Base-by-base conservation (phyloP, 2,888 invertebrate genomes). In the Pristionchus mayeri region DNA sequence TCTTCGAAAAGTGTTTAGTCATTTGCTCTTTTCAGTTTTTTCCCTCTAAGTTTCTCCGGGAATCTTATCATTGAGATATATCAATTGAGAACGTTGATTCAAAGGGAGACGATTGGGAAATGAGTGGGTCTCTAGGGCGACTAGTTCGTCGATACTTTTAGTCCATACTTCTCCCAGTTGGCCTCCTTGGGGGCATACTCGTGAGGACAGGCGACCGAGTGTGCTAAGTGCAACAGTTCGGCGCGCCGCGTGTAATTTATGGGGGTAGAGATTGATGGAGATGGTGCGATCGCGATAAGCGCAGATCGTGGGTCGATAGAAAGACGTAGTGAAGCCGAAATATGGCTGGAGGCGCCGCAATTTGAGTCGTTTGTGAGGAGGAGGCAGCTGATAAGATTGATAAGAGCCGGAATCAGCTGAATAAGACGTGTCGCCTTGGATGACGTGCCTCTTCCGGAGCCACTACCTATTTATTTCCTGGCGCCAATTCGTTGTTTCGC, bases 401-500 rank as follows among this genome's bases (percentile, higher is more conserved):
- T 63, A 63, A 63, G 63, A 24, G 11, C 4, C 24, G 54, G 57
- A 63, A 63, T 63, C 63, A 63, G 63, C 63, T 63, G 63, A 63
- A 63, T 63, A 63, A 63, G 63, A 63, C 63, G 63, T 63, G 63
- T 16, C 63, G n/a, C n/a, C n/a, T n/a, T n/a, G n/a, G n/a, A n/a
- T n/a, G n/a, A n/a, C n/a, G n/a, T n/a, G n/a, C n/a, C n/a, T n/a
- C n/a, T n/a, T n/a, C n/a, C n/a, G n/a, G n/a, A n/a, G n/a, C n/a
- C n/a, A n/a, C n/a, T n/a, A n/a, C n/a, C n/a, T n/a, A n/a, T n/a
- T n/a, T n/a, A 16, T 60, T 60, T 60, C 30, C 57, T 60, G 57
- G 57, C 57, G 57, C 27, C 57, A 27, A 3, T n/a, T n/a, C n/a
- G n/a, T n/a, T n/a, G n/a, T n/a, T n/a, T n/a, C n/a, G n/a, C n/a